These are phyloP conservation scores for Penaeus chinensis DNA, from an alignment of 1,140 invertebrate genomes.

Conservation along the genomic window DNA sequence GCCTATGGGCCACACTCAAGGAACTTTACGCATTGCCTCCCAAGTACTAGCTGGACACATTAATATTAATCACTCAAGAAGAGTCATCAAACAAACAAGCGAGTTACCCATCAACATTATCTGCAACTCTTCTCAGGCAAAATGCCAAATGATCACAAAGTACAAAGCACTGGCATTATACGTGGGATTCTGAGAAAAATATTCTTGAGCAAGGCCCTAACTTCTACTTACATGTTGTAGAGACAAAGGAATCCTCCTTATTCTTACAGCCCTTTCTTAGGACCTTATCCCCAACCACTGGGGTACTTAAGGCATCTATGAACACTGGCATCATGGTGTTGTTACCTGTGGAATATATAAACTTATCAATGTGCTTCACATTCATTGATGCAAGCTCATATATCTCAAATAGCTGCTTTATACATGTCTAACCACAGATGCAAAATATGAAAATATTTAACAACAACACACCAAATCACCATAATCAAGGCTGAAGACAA, in stretches of 20 bases:
- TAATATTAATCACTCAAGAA: too few species aligned
- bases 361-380: too few species aligned
- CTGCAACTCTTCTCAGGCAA: too few species aligned
- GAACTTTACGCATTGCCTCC: too few species aligned
- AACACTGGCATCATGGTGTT: slow-evolving; percentile 64
- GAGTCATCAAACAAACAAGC: too few species aligned
- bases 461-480: not conserved
- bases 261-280: slow-evolving; percentile 28
- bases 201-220: not conserved
- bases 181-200: too few species aligned
- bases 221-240: not conserved
- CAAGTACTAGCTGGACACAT: too few species aligned
- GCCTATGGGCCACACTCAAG: too few species aligned
- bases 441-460: not conserved
- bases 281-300: not conserved
- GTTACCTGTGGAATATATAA: slow-evolving; percentile 61
- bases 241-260: slow-evolving; percentile 6
- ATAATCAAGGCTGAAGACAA: not conserved
- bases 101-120: too few species aligned
- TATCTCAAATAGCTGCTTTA: not conserved
- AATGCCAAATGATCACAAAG: too few species aligned
- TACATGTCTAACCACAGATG: too few species aligned
- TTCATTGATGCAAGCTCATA: not conserved
- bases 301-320: slow-evolving; percentile 22
- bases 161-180: too few species aligned